These are phyloP conservation scores for Halichondria panicea DNA, from an alignment of 37 sponge, comb jelly and placozoan species.

Conservation along the genomic window DNA sequence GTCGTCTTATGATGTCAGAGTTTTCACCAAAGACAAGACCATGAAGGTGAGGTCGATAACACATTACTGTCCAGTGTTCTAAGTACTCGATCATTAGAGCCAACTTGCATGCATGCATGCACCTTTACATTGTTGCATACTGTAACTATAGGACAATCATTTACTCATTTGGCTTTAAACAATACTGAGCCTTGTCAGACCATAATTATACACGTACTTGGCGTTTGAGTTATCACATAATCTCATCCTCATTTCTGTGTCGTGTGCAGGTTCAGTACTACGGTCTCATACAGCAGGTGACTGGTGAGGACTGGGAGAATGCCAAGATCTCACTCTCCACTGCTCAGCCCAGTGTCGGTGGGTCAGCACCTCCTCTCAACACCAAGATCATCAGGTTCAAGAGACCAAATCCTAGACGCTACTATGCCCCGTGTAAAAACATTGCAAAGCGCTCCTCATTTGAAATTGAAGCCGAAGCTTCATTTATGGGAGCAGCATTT, in stretches of 20 bases:
- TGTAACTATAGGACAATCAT: no score
- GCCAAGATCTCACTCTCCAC: conserved; percentile 72
- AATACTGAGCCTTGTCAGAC: no score
- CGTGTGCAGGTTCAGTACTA: conserved; percentile 65
- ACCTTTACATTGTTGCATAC: no score
- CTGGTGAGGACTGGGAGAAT: conserved; percentile 80
- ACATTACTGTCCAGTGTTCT: no score
- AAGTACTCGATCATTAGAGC: no score
- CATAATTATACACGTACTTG: no score
- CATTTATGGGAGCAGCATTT: no score
- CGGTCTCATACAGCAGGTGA: conserved; percentile 67
- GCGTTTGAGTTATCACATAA: no score
- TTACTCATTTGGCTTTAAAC: no score
- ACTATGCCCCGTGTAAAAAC: not conserved
- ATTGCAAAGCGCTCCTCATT: not conserved
- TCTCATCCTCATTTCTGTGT: no score
- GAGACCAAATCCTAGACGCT: conserved; percentile 3
- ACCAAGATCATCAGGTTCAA: conserved; percentile 27
- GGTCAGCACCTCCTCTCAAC: conserved; percentile 37
- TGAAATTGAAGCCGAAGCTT: no score
- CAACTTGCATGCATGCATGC: no score
- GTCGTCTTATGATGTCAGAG: conserved; percentile 76
- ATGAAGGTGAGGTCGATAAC: conserved; percentile 57
- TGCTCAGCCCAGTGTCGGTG: conserved; percentile 76
- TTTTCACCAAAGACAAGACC: conserved; percentile 54